phyloP scores from a whole-genome alignment of 2,888 invertebrate genomes.

The Caenorhabditis doughertyi region DNA sequence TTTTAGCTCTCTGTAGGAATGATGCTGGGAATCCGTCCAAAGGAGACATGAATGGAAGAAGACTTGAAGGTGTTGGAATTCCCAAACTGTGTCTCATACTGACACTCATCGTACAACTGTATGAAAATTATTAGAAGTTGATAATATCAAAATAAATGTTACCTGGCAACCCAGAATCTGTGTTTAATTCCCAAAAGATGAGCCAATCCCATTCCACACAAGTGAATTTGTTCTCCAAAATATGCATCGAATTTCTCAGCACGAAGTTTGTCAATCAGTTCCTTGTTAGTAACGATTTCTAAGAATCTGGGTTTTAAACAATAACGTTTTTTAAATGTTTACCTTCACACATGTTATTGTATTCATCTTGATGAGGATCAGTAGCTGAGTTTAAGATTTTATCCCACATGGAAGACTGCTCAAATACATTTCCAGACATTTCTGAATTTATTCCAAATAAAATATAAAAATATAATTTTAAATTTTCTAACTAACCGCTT shows the following conservation, averaged over 20 bases:
- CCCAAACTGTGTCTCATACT: slow-evolving; percentile 56
- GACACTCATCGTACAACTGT: slow-evolving; percentile 60
- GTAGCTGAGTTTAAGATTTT: slow-evolving; percentile 41
- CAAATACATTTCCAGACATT: slow-evolving; percentile 44
- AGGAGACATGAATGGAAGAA: slow-evolving; percentile 48
- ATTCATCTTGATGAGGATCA: slow-evolving; percentile 59
- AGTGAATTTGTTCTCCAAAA: slow-evolving; percentile 71
- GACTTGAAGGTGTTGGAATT: slow-evolving; percentile 52
- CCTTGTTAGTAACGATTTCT: slow-evolving; percentile 65
- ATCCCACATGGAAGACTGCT: slow-evolving; percentile 42
- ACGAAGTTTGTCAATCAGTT: slow-evolving; percentile 64
- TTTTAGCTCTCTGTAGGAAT: slow-evolving; percentile 47
- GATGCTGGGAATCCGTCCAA: slow-evolving; percentile 53
- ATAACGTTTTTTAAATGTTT: background rate
- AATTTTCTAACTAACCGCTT: slow-evolving; percentile 10
- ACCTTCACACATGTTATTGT: slow-evolving; percentile 60
- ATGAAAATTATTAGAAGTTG: too few relatives aligned
- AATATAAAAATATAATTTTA: background rate
- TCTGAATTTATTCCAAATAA: slow-evolving; percentile 6
- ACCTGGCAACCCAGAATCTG: slow-evolving; percentile 76
- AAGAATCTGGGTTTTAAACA: background rate
- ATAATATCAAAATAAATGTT: background rate
- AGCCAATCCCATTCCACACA: slow-evolving; percentile 70
- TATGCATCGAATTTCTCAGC: slow-evolving; percentile 73
- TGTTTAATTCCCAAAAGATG: slow-evolving; percentile 69